Base-by-base conservation (phyloP, 2,888 invertebrate species). In the Nymphalis urticae region DNA sequence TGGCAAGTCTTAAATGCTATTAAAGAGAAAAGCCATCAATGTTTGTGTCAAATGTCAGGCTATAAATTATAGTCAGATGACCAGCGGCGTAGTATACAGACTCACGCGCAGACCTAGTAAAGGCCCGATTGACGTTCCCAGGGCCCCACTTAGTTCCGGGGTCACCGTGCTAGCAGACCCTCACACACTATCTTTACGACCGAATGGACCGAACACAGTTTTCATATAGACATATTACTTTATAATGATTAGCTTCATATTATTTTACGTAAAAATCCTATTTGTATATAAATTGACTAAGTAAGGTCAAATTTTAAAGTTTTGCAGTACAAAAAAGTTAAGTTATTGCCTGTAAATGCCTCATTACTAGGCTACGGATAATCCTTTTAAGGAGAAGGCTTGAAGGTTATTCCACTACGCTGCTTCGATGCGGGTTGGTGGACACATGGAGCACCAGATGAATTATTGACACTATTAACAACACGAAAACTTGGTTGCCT, bases 111-210 rank as follows among this genome's bases (percentile, higher is more conserved):
- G 64, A 64, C 68, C 69, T 69, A 68, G 70, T 75, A 75, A 71
- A 74, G 63, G 67, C 70, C 66, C 73, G 78, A 80, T 82, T 79
- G 81, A 79, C 79, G 79, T 75, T 74, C 73, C 72, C 73, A 72
- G 71, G 68, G 48, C 71, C 69, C 62, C 68, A 70, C 69, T 72
- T 72, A 69, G 78, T 82, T 83, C 84, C 84, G 83, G 84, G 85
- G 82, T 84, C 83, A 77, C 71, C 69, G 75, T 71, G 77, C 64
- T 67, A 62, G 56, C 62, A 60, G 47, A 51, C 64, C 54, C 58
- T 64, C 32, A 65, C 62, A 62, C 62, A 68, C 58, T 64, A 68
- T 62, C 62, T 51, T 47, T 48, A 48, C 53, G 62, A 66, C 9
- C n/a, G n/a, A 48, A n/a, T 53, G 27, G 27, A 32, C 27, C 27